These are phyloP conservation scores for Ostrea denselamellosa DNA, from an alignment of 1,140 invertebrate genomes.

Conservation along the genomic window DNA sequence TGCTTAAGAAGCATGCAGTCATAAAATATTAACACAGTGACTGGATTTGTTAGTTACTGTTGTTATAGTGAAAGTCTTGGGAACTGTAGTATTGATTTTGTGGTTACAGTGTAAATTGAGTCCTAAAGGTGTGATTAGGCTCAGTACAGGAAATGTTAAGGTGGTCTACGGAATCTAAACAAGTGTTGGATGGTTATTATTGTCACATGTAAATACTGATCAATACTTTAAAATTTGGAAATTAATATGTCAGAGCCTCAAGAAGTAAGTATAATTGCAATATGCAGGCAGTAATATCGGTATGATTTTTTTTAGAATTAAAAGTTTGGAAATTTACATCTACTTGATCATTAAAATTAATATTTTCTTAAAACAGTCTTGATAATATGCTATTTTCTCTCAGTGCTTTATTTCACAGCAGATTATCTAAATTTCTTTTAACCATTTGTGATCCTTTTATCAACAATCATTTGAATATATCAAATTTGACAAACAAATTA, in stretches of 20 bases:
- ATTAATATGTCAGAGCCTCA: neutral
- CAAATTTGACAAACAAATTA: no score
- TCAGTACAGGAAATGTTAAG: neutral
- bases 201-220: neutral
- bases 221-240: neutral
- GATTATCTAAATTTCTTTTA: no score
- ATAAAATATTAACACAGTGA: constrained; percentile 20
- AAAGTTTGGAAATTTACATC: no score
- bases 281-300: no score
- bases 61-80: neutral
- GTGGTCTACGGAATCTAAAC: neutral
- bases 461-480: no score
- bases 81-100: constrained; percentile 13
- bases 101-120: constrained; percentile 3
- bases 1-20: neutral
- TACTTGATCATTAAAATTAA: no score
- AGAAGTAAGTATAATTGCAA: neutral
- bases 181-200: neutral
- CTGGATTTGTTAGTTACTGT: neutral
- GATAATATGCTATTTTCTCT: no score
- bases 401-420: no score
- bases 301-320: no score
- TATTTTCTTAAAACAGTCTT: no score
- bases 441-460: no score
- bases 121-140: neutral